Evolutionary conservation across 1,140 invertebrate species (phyloP).

Genomic region (Diplogasteroides magnus): DNA sequence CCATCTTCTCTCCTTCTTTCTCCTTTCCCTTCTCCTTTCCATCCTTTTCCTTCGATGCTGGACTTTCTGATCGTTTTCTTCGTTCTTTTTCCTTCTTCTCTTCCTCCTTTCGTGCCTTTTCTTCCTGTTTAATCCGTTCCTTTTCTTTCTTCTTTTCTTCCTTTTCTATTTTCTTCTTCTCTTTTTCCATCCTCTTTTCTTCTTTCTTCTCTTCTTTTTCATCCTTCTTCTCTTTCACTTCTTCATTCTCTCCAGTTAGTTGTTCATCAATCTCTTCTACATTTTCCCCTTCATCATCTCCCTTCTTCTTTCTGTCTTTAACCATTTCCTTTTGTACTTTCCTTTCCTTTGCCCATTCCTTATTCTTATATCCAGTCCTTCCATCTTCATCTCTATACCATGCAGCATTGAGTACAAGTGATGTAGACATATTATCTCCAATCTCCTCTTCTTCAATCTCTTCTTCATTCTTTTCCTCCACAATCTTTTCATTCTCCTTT

Average conservation of each 20-base stretch:
- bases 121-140: constrained; percentile 6
- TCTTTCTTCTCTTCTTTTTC: constrained; percentile 12
- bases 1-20: constrained; percentile 16
- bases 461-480: constrained; percentile 4
- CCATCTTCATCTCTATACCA: constrained; percentile 51
- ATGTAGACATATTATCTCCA: constrained; percentile 36
- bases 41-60: constrained; percentile 12
- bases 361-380: constrained; percentile 38
- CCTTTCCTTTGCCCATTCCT: constrained; percentile 25
- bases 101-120: constrained; percentile 11
- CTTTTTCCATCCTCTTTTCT: neutral
- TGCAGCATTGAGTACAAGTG: constrained; percentile 40
- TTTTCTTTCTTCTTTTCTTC: constrained; percentile 1
- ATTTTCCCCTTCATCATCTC: constrained; percentile 7
- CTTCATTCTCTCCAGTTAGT: neutral
- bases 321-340: constrained; percentile 31
- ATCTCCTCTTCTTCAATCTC: constrained; percentile 6
- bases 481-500: constrained; percentile 2
- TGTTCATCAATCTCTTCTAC: constrained; percentile 23
- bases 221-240: neutral
- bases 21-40: constrained; percentile 19
- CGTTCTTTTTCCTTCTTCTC: constrained; percentile 21
- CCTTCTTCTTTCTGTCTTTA: constrained; percentile 19
- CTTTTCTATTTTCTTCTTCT: constrained; percentile 5
- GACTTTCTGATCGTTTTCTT: constrained; percentile 5